phyloP scores from a whole-genome alignment of 2,797 vertebrate species.

The Sebastes paucispinis region DNA sequence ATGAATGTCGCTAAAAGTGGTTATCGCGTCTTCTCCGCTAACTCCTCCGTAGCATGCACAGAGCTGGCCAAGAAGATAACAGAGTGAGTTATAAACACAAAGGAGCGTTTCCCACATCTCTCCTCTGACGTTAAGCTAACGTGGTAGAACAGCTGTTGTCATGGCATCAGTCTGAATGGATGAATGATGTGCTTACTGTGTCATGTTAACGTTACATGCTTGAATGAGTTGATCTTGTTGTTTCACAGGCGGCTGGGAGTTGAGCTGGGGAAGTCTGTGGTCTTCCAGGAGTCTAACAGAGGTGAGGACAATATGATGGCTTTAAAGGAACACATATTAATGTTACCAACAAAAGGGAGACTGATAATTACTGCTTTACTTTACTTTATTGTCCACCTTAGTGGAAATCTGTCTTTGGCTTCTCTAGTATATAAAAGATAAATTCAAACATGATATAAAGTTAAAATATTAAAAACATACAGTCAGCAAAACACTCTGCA shows the following conservation, averaged over 20 bases:
- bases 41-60: conserved; percentile 94
- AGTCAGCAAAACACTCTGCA: too few species aligned
- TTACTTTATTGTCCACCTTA: too few species aligned
- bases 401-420: too few species aligned
- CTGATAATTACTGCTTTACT: not conserved
- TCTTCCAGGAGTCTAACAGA: conserved; percentile 97
- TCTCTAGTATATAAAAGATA: too few species aligned
- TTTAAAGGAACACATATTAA: too few species aligned
- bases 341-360: too few species aligned
- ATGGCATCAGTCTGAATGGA: not conserved
- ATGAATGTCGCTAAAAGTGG: conserved; percentile 96
- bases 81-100: conserved; percentile 80
- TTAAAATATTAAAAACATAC: too few species aligned
- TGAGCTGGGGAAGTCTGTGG: conserved; percentile 95
- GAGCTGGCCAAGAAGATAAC: conserved; percentile 97
- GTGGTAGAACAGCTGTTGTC: not conserved
- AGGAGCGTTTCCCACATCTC: not conserved
- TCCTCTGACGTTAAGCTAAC: not conserved
- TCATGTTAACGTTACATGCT: not conserved
- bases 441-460: too few species aligned
- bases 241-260: conserved; percentile 90
- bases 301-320: conserved; percentile 75
- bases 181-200: not conserved
- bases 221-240: conserved; percentile 9
- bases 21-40: conserved; percentile 95